Base-by-base conservation (phyloP, 2,113 vertebrate genomes). In the Platichthys flesus region DNA sequence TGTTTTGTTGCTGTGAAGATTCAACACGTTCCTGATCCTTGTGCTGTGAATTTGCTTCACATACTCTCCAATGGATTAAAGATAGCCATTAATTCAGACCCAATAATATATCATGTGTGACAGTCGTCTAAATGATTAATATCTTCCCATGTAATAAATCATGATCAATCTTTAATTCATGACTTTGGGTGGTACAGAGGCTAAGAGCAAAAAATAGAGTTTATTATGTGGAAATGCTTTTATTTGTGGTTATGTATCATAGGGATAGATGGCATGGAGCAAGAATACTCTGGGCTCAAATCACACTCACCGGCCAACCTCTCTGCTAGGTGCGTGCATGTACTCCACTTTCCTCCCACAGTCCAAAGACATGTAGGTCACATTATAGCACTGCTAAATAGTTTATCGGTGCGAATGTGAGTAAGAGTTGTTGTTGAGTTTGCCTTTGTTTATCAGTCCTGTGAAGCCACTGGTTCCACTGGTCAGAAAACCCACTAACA, bases 141-240 rank as follows among this genome's bases (percentile, higher is more conserved):
- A 71, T 77, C 20, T 68, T 61, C 60, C 76, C 79, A 56, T 79
- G 40, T 87, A 85, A 78, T 83, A 90, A 92, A 86, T 85, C 31
- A 79, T 82, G 78, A 86, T 65, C 23, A 54, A 69, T 92, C 28
- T 88, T 86, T 90, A 86, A 89, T 91, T 91, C 64, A 90, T 88
- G 68, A 86, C 66, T 75, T 13, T 57, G 9, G 37, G 59, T 65
- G 52, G 76, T 66, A 58, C 66, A 54, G 21, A 56, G 54, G 40
- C 45, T n/a, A 26, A 26, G 8, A 31, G 62, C 45, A 63, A 65
- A 64, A 66, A 70, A 52, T 23, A 71, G 31, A 76, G 45, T 49
- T 59, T 7, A 66, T 60, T 58, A 64, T 81, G 62, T 85, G 70
- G 31, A 67, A 70, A 51, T 65, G 24, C 2, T 18, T 20, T 58